Conservation (phyloP, 2,888 invertebrate genomes). For the Pristionchus exspectatus region DNA sequence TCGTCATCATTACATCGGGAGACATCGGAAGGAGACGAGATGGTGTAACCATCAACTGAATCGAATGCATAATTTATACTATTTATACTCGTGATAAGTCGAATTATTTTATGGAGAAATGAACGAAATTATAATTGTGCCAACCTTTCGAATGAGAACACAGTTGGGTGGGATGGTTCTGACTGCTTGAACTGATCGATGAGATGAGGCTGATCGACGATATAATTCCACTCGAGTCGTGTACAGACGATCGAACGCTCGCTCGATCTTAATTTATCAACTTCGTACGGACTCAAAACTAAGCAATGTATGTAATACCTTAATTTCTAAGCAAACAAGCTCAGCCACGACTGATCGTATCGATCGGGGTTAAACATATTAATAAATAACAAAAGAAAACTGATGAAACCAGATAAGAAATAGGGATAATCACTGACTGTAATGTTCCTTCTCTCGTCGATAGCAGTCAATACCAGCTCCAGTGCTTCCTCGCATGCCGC, state of each 20-base stretch:
- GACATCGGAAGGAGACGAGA: constrained; percentile 66
- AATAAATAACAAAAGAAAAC: background rate
- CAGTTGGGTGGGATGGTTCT: constrained; percentile 58
- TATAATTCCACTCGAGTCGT: constrained; percentile 43
- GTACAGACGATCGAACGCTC: constrained; percentile 50
- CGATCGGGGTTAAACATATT: background rate
- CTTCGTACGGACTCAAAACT: background rate
- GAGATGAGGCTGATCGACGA: constrained; percentile 48
- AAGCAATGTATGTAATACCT: background rate
- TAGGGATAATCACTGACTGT: background rate
- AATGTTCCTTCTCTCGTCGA: constrained; percentile 68
- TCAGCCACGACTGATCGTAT: no score
- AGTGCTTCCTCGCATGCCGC: constrained; percentile 69
- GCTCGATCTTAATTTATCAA: constrained; percentile 22
- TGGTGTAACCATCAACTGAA: constrained; percentile 68
- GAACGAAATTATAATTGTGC: background rate
- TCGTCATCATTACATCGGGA: constrained; percentile 77
- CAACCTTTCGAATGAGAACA: constrained; percentile 62
- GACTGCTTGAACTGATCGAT: constrained; percentile 22
- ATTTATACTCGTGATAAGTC: no score
- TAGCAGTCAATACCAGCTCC: constrained; percentile 67
- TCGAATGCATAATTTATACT: background rate
- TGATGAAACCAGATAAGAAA: background rate
- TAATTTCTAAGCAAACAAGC: background rate
- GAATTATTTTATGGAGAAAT: background rate